Base-by-base conservation (phyloP, 2,797 vertebrate species). In the Onychomys leucogaster region DNA sequence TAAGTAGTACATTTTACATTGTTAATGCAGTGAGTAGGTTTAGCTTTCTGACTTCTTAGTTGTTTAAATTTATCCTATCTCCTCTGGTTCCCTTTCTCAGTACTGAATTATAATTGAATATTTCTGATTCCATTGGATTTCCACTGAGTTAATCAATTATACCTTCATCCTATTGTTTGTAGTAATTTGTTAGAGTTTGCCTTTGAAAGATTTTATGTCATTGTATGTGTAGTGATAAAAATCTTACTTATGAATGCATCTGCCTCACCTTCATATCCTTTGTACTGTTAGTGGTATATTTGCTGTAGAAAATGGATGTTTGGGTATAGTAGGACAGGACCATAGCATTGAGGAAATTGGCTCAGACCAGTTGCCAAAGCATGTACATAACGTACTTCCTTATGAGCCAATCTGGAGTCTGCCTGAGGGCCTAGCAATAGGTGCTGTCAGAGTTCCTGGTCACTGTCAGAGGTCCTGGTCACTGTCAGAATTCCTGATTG, bases 21-120 rank as follows among this genome's bases (percentile, higher is more conserved):
- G 46, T 67, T 65, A 41, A 77, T 86, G 46, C 57, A 82, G 71
- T 43, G 14, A 23, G 19, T 77, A 23, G 57, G 32, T 76, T 94
- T 91, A 61, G 89, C 78, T 81, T 32, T 88, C 12, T 59, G 57
- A 63, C 23, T 57, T 52, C 0, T 75, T 84, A 75, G 29, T 23
- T 89, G 13, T 87, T 94, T 92, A 77, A 49, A 52, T 75, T 78
- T 91, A 76, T 91, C 88, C 6, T 29, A 61, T 41, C 46, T 63
- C 1, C 13, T 76, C 59, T 90, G 73, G 6, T 76, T 80, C 9
- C 2, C 19, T 97, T 92, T 85, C 23, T 41, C 80, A 37, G 23
- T n/a, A 32, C 87, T 43, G 63, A 25, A 29, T 81, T 37, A 81
- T 90, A 90, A 57, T 27, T 57, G 12, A 83, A 49, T 55, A 41